Conservation (phyloP, 2,113 vertebrate species). For the Macrotus californicus region DNA sequence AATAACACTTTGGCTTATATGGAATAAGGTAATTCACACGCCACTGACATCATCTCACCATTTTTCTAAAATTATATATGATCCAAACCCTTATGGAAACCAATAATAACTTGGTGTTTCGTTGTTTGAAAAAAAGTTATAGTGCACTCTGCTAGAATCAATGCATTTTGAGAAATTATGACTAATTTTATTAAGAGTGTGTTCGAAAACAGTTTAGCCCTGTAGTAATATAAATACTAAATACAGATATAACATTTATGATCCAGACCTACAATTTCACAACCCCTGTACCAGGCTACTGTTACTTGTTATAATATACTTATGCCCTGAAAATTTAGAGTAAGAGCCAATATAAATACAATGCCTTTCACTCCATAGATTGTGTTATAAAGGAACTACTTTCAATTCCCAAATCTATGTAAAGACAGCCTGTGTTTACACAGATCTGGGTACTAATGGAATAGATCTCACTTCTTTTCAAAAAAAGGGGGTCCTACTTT, state of each 20-base stretch:
- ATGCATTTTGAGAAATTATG: background rate
- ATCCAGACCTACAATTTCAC: background rate
- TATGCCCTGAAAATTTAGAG: background rate
- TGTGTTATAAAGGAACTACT: too few relatives aligned
- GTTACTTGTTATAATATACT: background rate
- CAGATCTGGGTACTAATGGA: background rate
- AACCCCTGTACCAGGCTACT: background rate
- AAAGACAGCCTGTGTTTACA: background rate
- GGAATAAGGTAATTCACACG: background rate
- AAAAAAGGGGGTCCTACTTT: background rate
- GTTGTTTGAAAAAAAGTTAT: background rate
- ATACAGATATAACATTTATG: background rate
- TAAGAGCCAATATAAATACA: background rate
- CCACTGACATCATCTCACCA: background rate
- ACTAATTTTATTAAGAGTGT: constrained; percentile 13
- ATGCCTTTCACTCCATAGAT: background rate
- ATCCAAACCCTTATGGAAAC: background rate
- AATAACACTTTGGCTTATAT: background rate
- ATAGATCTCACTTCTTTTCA: background rate
- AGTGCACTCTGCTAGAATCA: background rate
- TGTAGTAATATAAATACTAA: constrained; percentile 11
- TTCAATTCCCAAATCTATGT: too few relatives aligned
- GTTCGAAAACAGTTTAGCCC: background rate
- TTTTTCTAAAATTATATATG: constrained; percentile 5
- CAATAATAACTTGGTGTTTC: background rate